Base-by-base conservation (phyloP, 1,140 invertebrate species). In the Lutraria rhynchaena region DNA sequence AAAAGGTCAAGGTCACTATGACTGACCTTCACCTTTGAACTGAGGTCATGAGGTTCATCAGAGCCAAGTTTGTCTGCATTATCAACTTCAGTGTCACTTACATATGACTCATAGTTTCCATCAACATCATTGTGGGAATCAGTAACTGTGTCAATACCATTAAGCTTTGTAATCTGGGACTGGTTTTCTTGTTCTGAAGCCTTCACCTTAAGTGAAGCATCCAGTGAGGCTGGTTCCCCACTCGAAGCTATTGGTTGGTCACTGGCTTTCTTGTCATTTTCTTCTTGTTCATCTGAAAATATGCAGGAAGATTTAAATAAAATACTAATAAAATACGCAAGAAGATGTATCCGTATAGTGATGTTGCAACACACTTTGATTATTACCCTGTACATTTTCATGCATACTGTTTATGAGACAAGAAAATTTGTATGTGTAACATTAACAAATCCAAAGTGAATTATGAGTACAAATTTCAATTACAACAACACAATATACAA, bases 251-350 rank as follows among this genome's bases (percentile, higher is more conserved):
- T 37, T 65, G 75, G 11, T 35, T 77, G 44, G 44, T 55, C 67
- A n/a, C 29, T 27, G 11, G 15, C 24, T 17, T 35, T 63, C 7
- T 67, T 58, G 22, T 57, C 61, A 5, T 37, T 24, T 13, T 41
- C 71, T 60, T 37, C 33, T 1, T 74, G 37, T 24, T 74, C 71
- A 55, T 77, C 75, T 77, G 75, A 65, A 67, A 77, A 51, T 61
- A 76, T 11, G 58, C 55, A 13, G n/a, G 4, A 57, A n/a, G n/a
- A n/a, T n/a, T n/a, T 49, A 49, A 53, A 53, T n/a, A n/a, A 53
- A 4, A 24, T 24, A 53, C 24, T 19, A 53, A 53, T 53, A 1
- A 24, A n/a, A n/a, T n/a, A n/a, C n/a, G n/a, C n/a, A n/a, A n/a
- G n/a, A n/a, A n/a, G n/a, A n/a, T n/a, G n/a, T n/a, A n/a, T n/a